Base-by-base conservation (phyloP, 2,113 vertebrate species). In the Chrysochloris asiatica region DNA sequence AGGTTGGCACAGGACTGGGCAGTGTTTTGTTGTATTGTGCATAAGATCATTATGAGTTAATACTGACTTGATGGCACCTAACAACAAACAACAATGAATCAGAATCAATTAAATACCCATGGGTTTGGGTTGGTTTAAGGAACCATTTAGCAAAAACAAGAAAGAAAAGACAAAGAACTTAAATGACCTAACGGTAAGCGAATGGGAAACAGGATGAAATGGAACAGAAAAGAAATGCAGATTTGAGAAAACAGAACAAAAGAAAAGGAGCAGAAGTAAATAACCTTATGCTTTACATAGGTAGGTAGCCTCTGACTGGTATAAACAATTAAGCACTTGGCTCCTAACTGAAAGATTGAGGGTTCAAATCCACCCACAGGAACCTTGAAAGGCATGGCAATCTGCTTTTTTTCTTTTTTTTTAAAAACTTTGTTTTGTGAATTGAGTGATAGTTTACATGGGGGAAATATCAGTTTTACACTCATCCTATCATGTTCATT, bases 101-200 rank as follows among this genome's bases (percentile, higher is more conserved):
- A 54, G 52, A 54, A 54, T 21, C 52, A 54, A 54, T 17, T 54
- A 4, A 17, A 54, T 17, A 54, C 10, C 52, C 10, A 17, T 50
- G 52, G 52, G 52, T 54, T 21, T 54, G 52, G 52, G 10, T 54
- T 54, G 52, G 19, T 33, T 63, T 63, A 4, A 33, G 79, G 75
- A 81, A 83, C 85, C 6, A 79, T 92, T 38, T 43, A 41, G 19
- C 24, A 80, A 73, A 83, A 54, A 80, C 47, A 33, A 8, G 28
- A 69, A 81, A 84, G 77, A 12, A 87, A 59, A 61, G 61, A 24
- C 75, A 79, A 72, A 16, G 2, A 59, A 95, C 84, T 59, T 17
- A 90, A 88, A 75, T 41, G 69, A 95, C 88, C 50, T 41, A 17
- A 78, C 86, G 11, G 56, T 41, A 86, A 79, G 76, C 21, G 33